phyloP scores from a whole-genome alignment of 2,888 invertebrate genomes.

The Baccha elongata region DNA sequence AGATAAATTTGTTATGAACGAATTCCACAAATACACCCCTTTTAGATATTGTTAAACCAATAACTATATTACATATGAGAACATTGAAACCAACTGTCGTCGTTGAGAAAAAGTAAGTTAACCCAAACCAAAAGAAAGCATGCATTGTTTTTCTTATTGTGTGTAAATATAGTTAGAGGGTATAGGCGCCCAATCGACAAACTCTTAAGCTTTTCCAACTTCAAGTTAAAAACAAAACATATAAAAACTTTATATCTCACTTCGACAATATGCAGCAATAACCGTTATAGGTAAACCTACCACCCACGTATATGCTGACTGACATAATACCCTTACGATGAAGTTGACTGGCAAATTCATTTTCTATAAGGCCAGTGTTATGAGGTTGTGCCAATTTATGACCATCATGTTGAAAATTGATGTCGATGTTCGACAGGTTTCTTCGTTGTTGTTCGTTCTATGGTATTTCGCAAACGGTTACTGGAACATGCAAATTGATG shows the following conservation, averaged over 20 bases:
- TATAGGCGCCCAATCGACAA: neutral
- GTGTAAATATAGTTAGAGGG: constrained; percentile 18
- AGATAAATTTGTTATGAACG: constrained; percentile 7
- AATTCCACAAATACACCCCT: constrained; percentile 8
- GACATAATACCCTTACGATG: constrained; percentile 47
- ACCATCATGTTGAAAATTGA: constrained; percentile 3
- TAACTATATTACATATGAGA: neutral
- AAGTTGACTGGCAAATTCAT: constrained; percentile 68
- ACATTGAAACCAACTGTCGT: neutral
- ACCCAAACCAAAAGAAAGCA: neutral
- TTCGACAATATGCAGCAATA: constrained; percentile 14
- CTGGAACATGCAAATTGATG: constrained; percentile 46
- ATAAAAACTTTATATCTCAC: constrained; percentile 39
- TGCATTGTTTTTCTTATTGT: constrained; percentile 39
- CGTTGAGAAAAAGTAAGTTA: neutral
- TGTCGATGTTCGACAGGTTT: neutral
- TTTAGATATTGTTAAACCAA: neutral
- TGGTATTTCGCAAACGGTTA: neutral
- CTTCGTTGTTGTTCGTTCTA: neutral
- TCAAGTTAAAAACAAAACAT: constrained; percentile 28
- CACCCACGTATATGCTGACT: constrained; percentile 42
- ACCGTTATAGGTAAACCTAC: neutral
- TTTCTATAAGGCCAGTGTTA: constrained; percentile 69
- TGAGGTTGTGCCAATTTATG: constrained; percentile 62
- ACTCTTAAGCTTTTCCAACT: neutral